A percentile compares a stretch with the other conserved stretches of the same genome.
phyloP scores from a whole-genome alignment of 1,140 invertebrate genomes.

The Eubasilissa regina region DNA sequence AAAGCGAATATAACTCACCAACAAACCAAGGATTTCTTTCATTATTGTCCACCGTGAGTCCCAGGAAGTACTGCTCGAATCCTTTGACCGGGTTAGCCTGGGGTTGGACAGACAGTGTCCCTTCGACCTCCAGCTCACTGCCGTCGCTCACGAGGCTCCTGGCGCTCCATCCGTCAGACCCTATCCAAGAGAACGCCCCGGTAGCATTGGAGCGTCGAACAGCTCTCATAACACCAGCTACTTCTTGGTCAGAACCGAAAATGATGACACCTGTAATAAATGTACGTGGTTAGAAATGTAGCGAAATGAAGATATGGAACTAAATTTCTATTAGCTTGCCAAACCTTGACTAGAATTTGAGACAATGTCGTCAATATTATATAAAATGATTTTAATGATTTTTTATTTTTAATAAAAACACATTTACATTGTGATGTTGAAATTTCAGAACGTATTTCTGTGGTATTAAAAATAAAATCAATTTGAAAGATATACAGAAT shows the following conservation, averaged over 20 bases:
- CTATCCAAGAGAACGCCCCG: slow-evolving; percentile 94
- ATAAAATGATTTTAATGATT: too few species aligned
- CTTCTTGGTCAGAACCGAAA: slow-evolving; percentile 97
- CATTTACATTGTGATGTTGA: too few species aligned
- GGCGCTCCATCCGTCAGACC: slow-evolving; percentile 94
- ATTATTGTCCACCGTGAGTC: slow-evolving; percentile 89
- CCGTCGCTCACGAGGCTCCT: slow-evolving; percentile 87
- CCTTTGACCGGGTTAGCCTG: slow-evolving; percentile 89
- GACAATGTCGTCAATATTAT: too few species aligned
- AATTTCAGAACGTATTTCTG: too few species aligned
- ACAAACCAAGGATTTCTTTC: slow-evolving; percentile 94
- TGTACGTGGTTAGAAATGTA: too few species aligned
- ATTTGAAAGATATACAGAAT: too few species aligned
- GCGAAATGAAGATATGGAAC: too few species aligned
- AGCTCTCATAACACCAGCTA: slow-evolving; percentile 93
- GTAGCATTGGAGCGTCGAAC: slow-evolving; percentile 91
- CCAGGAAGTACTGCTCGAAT: slow-evolving; percentile 92
- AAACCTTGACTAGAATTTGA: too few species aligned
- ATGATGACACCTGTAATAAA: slow-evolving; percentile 88
- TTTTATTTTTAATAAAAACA: too few species aligned
- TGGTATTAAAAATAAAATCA: too few species aligned
- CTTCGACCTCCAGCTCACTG: slow-evolving; percentile 91
- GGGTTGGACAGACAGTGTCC: slow-evolving; percentile 93
- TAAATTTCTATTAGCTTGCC: too few species aligned
- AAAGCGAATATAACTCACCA: slow-evolving; percentile 74